Conservation (phyloP, 2,113 vertebrate genomes). For the Artemisiospiza belli region DNA sequence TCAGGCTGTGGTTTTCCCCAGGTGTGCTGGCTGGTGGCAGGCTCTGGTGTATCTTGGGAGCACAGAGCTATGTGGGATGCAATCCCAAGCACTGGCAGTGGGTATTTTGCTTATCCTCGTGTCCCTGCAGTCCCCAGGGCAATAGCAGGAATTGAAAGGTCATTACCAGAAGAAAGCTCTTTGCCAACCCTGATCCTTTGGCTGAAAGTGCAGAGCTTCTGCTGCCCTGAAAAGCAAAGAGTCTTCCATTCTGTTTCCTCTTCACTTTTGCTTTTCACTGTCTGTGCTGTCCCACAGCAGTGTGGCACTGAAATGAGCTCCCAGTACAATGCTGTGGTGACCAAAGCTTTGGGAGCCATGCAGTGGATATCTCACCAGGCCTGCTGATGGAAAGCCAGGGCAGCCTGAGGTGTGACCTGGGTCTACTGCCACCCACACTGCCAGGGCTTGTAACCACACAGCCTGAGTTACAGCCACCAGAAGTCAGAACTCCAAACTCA, state of each 20-base stretch:
- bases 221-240: not conserved
- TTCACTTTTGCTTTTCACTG: not conserved
- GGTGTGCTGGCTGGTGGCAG: not conserved
- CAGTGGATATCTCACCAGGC: not conserved
- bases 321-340: too few relatives aligned
- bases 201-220: not conserved
- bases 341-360: not conserved
- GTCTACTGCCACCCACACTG: not conserved
- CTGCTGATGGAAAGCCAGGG: not conserved
- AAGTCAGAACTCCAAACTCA: not conserved
- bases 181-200: not conserved
- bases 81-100: not conserved
- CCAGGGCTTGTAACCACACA: not conserved
- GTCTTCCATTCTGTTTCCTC: not conserved
- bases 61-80: not conserved
- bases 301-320: not conserved
- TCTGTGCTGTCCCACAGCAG: not conserved
- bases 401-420: not conserved
- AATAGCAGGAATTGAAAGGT: not conserved
- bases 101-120: not conserved
- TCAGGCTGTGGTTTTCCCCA: not conserved
- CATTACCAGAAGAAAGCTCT: not conserved
- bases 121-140: not conserved
- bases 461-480: not conserved
- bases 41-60: not conserved